Percentiles rank a stretch among this genome's conserved stretches.
phyloP scores from a whole-genome alignment of 2,888 invertebrate genomes.

The Dasypogon diadema region DNA sequence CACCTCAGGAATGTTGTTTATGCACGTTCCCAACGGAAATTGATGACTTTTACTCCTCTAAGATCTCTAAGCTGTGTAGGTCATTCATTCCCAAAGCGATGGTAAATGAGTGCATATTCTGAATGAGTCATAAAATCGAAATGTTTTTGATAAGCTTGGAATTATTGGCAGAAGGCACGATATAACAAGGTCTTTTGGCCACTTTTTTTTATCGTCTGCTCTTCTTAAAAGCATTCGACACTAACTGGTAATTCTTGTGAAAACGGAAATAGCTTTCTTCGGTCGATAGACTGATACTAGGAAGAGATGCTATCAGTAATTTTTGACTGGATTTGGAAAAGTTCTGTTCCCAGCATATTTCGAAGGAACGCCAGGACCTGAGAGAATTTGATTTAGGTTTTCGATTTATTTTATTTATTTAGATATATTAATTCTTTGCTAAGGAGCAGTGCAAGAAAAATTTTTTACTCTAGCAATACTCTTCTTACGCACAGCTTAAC shows the following conservation, averaged over 20 bases:
- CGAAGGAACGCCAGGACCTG: too few relatives aligned
- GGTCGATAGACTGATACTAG: too few relatives aligned
- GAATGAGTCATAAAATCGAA: slow-evolving; percentile 42
- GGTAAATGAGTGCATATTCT: slow-evolving; percentile 35
- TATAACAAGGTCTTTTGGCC: not conserved
- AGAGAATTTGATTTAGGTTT: too few relatives aligned
- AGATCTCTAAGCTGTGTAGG: slow-evolving; percentile 33
- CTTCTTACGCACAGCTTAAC: too few relatives aligned
- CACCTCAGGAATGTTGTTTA: slow-evolving; percentile 48
- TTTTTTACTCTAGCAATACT: too few relatives aligned
- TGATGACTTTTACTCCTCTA: slow-evolving; percentile 38
- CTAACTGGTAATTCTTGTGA: not conserved
- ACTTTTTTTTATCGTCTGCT: not conserved
- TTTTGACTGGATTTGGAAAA: too few relatives aligned
- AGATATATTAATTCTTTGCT: too few relatives aligned
- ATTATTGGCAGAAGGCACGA: slow-evolving; percentile 18
- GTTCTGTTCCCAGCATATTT: too few relatives aligned
- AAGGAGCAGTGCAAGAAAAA: too few relatives aligned
- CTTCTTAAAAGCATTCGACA: not conserved
- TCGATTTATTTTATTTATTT: too few relatives aligned
- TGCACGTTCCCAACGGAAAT: slow-evolving; percentile 43
- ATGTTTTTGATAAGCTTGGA: slow-evolving; percentile 33
- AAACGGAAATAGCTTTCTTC: slow-evolving; percentile 34
- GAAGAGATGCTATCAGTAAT: too few relatives aligned
- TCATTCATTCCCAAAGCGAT: slow-evolving; percentile 36